Evolutionary conservation across 2,797 vertebrate genomes (phyloP).

Genomic region (Centropyge bicolor): DNA sequence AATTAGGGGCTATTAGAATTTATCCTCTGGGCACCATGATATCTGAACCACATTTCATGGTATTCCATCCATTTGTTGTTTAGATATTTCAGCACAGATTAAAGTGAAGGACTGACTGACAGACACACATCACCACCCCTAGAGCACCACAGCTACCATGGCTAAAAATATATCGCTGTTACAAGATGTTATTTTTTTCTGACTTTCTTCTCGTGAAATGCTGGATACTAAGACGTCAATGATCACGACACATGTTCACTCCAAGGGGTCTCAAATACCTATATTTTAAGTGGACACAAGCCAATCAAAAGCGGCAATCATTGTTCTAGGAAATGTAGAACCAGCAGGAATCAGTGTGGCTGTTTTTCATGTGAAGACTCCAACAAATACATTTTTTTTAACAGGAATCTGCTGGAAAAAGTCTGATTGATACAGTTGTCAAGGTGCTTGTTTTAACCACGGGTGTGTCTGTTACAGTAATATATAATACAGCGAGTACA

Average conservation of each 20-base stretch:
- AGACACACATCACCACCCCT: background rate
- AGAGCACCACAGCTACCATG: background rate
- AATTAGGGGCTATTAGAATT: background rate
- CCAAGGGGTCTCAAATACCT: background rate
- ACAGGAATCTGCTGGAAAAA: background rate
- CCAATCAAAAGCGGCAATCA: background rate
- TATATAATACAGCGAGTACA: no score
- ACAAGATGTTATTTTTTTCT: background rate
- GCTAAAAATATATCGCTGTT: constrained; percentile 14
- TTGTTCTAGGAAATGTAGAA: background rate
- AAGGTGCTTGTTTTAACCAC: background rate
- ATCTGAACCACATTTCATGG: no score
- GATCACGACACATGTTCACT: background rate
- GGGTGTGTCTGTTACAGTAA: background rate
- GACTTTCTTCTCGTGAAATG: background rate
- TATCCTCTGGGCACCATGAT: background rate
- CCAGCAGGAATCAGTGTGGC: background rate
- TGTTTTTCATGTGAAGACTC: background rate
- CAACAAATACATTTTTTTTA: background rate
- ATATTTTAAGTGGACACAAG: background rate
- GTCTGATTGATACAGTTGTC: background rate
- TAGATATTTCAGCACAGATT: no score
- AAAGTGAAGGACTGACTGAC: background rate
- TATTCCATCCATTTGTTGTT: no score
- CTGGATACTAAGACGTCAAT: background rate